Evolutionary conservation across 2,888 invertebrate genomes (phyloP).

Genomic region (Priocnemis perturbator): DNA sequence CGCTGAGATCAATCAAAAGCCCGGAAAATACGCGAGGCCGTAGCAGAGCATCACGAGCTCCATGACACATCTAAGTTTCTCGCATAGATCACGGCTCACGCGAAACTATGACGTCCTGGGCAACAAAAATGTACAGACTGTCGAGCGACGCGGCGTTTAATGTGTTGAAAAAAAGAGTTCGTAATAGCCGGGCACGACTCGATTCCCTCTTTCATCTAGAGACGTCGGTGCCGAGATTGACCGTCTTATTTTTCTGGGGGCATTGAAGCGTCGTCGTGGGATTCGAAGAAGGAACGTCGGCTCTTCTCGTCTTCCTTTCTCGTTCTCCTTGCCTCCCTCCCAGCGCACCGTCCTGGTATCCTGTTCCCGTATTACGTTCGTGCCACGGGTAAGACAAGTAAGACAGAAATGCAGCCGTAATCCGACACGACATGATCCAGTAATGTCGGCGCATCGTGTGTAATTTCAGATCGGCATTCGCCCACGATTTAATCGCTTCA

Average conservation of each 20-base stretch:
- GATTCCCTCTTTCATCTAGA: constrained; percentile 35
- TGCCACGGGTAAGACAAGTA: constrained; percentile 63
- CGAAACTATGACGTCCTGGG: too few species aligned
- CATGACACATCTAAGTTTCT: too few species aligned
- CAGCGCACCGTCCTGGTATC: constrained; percentile 36
- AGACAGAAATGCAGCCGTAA: constrained; percentile 65
- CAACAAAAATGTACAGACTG: neutral
- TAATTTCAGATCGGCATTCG: constrained; percentile 73
- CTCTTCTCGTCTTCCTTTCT: neutral
- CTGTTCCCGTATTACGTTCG: constrained; percentile 55
- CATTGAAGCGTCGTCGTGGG: constrained; percentile 28
- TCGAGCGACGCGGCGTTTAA: too few species aligned
- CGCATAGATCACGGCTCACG: too few species aligned
- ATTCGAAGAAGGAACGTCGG: constrained; percentile 30
- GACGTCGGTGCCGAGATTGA: constrained; percentile 38
- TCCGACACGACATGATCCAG: constrained; percentile 65
- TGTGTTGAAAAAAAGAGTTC: too few species aligned
- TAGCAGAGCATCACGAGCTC: too few species aligned
- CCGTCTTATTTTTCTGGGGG: too few species aligned
- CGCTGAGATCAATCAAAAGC: constrained; percentile 19
- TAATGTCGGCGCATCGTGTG: constrained; percentile 63
- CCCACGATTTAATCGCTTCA: constrained; percentile 68
- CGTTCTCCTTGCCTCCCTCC: neutral
- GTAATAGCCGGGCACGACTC: constrained; percentile 19
- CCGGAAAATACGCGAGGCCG: too few species aligned